These are phyloP conservation scores for Drosophila micromelanica DNA, from an alignment of 1,140 invertebrate genomes.

Conservation along the genomic window DNA sequence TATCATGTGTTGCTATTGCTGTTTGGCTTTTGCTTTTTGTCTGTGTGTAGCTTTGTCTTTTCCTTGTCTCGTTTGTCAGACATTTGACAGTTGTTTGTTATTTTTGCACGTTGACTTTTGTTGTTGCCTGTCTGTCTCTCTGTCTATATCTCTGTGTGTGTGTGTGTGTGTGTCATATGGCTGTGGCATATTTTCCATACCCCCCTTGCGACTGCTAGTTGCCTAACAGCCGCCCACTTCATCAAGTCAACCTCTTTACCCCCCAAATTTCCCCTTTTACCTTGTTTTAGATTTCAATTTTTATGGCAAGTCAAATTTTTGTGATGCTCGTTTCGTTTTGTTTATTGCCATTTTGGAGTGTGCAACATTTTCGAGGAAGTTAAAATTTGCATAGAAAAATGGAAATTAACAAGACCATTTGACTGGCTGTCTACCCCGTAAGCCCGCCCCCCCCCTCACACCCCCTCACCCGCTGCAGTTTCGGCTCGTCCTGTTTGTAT, in stretches of 20 bases:
- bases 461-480: conserved; percentile 1
- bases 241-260: conserved; percentile 9
- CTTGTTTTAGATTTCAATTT: conserved; percentile 75
- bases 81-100: conserved; percentile 83
- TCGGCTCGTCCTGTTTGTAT: conserved; percentile 61
- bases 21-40: conserved; percentile 41
- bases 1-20: conserved; percentile 27
- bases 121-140: conserved; percentile 51
- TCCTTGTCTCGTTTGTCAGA: conserved; percentile 82
- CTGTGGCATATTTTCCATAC: conserved; percentile 75
- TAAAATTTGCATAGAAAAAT: conserved; percentile 83
- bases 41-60: conserved; percentile 62
- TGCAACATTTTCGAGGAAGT: conserved; percentile 74
- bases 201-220: conserved; percentile 45
- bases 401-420: conserved; percentile 84
- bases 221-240: conserved; percentile 78
- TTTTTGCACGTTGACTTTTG: conserved; percentile 81
- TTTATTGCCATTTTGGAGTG: conserved; percentile 71
- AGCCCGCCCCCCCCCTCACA: conserved; percentile 1
- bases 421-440: conserved; percentile 69
- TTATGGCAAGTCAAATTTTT: conserved; percentile 82
- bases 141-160: conserved; percentile 29
- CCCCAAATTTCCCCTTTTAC: conserved; percentile 2
- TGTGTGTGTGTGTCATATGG: conserved; percentile 54
- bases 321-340: conserved; percentile 55